Evolutionary conservation across 2,888 invertebrate species (phyloP).

Genomic region (Calephelis perditalis): DNA sequence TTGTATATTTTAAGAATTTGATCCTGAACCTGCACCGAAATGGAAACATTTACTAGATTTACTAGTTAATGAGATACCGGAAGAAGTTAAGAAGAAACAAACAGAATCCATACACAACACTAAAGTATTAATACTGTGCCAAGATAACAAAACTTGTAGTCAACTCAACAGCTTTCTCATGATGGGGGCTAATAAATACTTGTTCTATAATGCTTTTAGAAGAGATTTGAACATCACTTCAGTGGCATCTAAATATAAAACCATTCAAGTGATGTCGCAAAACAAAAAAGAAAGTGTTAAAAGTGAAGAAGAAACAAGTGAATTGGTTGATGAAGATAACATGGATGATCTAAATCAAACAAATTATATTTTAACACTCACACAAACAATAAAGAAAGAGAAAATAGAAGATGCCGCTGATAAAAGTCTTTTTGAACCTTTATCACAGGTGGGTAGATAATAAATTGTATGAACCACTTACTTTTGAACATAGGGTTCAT

Average conservation of each 20-base stretch:
- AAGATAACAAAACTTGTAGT: slow-evolving; percentile 88
- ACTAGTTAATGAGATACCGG: slow-evolving; percentile 87
- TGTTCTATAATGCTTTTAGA: slow-evolving; percentile 80
- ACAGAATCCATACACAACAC: slow-evolving; percentile 58
- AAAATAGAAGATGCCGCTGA: slow-evolving; percentile 37
- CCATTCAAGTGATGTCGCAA: slow-evolving; percentile 38
- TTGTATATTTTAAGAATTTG: slow-evolving; percentile 77
- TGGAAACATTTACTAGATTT: slow-evolving; percentile 92
- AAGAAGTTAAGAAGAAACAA: slow-evolving; percentile 78
- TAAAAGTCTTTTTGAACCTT: slow-evolving; percentile 77
- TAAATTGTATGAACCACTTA: too few relatives aligned
- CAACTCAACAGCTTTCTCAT: slow-evolving; percentile 86
- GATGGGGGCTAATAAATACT: slow-evolving; percentile 80
- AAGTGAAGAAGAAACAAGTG: slow-evolving; percentile 36
- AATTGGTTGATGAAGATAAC: slow-evolving; percentile 38
- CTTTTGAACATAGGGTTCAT: too few relatives aligned
- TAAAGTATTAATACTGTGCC: slow-evolving; percentile 90
- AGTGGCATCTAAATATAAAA: slow-evolving; percentile 71
- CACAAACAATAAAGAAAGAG: slow-evolving; percentile 63
- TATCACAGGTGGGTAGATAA: slow-evolving; percentile 72
- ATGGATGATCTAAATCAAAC: slow-evolving; percentile 76
- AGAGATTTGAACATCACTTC: slow-evolving; percentile 77
- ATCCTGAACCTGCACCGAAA: slow-evolving; percentile 92
- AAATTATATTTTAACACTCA: slow-evolving; percentile 84
- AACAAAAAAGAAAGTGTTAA: slow-evolving; percentile 32